Evolutionary conservation across 2,888 invertebrate genomes (phyloP), one percentile per base, ranked within the genome.

Genomic region (Eupithecia subfuscata): DNA sequence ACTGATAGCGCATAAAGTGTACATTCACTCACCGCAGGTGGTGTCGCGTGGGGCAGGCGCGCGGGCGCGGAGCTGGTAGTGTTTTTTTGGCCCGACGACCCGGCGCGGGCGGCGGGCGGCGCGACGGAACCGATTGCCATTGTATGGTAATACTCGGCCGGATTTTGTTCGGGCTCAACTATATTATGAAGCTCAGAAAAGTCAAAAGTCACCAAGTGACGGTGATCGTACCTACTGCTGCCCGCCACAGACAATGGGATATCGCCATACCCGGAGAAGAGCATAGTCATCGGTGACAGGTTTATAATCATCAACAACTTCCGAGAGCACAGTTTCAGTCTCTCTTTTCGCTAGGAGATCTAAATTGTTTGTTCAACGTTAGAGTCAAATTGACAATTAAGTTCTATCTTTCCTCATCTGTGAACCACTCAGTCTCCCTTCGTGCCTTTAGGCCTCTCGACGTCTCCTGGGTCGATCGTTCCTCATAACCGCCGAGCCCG

Each of bases 131-230:
- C 89, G 92, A 90, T 91, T 74, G 87, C 87, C 94, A 95, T 95
- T 95, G 94, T 95, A 95, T 95, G 95, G 90, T 94, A 95, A 95
- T 95, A 89, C 89, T 86, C 87, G 91, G 88, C 92, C 93, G 95
- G 94, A 94, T 94, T 95, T 93, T 88, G 93, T 94, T 93, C 90
- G 92, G 87, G 92, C 93, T 91, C 94, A 95, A 95, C 94, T 95
- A 95, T 92, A 94, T 94, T 94, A 94, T 93, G 94, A 93, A 93
- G 94, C 93, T 92, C 90, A 90, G 90, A 89, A 91, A 93, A 94
- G 94, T 93, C 94, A 95, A 94, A 94, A 93, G 94, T 94, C 94
- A 94, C 90, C 90, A 73, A 77, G 71, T 74, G 77, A 68, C 75
- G 69, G 69, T 68, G 75, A 60, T 60, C 43, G 25, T 45, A 43